Evolutionary conservation across 2,113 vertebrate genomes (phyloP), one percentile per base, ranked within the genome.

Genomic region (Xenopus borealis): DNA sequence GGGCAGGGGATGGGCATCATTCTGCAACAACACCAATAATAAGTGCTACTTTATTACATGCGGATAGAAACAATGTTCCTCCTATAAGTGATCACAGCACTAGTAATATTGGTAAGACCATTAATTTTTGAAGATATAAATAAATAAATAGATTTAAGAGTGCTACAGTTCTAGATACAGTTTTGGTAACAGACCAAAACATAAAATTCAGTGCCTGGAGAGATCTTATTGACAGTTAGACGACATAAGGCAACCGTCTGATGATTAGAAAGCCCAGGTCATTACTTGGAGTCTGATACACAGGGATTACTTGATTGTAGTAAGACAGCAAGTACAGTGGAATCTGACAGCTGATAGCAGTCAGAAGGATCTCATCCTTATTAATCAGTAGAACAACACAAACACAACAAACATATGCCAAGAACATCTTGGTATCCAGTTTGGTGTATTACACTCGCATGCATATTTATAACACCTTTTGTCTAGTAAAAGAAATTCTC

Each of bases 381-480:
- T 57, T 57, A 66, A 40, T 57, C 16, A 18, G 14, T 18, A 72
- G 19, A 50, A n/a, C 1, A 45, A 65, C 47, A 73, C 40, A 74
- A 47, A 66, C 62, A 57, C 62, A 67, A 23, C n/a, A 7, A 74
- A 59, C 30, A 64, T 66, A 72, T 72, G 70, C 53, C 69, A 10
- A 4, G 33, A 52, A 66, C 64, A 68, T 27, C 16, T 61, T 50
- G 63, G 45, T 74, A 40, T 18, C 14, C 58, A 30, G 46, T 58
- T 27, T 67, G 40, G 23, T 67, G 65, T 55, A 46, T 52, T 75
- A 18, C 45, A 33, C 17, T 17, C n/a, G 46, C 55, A 74, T 66
- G 63, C 65, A 50, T 47, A 50, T 67, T 66, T 59, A 68, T 59
- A 30, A 67, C 27, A 59, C 64, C 64, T 74, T 67, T 74, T 66